A percentile compares a stretch with the other conserved stretches of the same genome.
These are phyloP conservation scores for Melanchra persicariae DNA, from an alignment of 2,888 invertebrate species.

Conservation along the genomic window DNA sequence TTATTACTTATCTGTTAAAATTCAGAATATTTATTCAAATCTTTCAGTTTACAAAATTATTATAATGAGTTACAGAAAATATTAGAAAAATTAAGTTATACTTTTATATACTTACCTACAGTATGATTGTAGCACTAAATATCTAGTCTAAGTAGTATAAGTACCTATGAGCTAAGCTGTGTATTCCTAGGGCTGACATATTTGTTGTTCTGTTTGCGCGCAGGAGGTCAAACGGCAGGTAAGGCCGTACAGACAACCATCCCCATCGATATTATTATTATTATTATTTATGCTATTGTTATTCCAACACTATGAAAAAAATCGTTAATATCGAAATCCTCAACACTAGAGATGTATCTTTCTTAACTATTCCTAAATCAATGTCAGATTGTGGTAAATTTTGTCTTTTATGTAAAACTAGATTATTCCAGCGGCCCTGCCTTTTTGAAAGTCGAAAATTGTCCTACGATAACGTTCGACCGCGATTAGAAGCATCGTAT, in stretches of 20 bases:
- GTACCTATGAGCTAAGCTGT: constrained; percentile 52
- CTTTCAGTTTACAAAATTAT: too few relatives aligned
- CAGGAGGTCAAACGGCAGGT: constrained; percentile 89
- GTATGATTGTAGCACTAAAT: constrained; percentile 2
- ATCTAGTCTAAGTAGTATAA: constrained; percentile 37
- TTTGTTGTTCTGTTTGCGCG: constrained; percentile 87
- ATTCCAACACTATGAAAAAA: constrained; percentile 20
- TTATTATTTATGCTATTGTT: constrained; percentile 61
- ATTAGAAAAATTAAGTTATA: neutral
- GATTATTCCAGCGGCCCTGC: too few relatives aligned
- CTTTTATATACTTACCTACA: neutral
- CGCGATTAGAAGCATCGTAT: too few relatives aligned
- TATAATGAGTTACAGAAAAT: neutral
- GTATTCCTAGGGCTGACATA: constrained; percentile 72
- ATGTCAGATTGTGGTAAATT: neutral
- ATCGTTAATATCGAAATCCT: neutral
- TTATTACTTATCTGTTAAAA: too few relatives aligned
- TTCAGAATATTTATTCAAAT: too few relatives aligned
- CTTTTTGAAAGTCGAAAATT: too few relatives aligned
- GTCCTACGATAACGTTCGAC: too few relatives aligned
- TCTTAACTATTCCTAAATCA: neutral
- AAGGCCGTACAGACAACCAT: constrained; percentile 77
- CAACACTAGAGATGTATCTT: constrained; percentile 55
- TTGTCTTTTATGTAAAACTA: too few relatives aligned
- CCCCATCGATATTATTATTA: constrained; percentile 64